Percentiles rank a stretch among this genome's conserved stretches.
Conservation (phyloP, 2,888 invertebrate genomes). For the Sphecodes monilicornis region DNA sequence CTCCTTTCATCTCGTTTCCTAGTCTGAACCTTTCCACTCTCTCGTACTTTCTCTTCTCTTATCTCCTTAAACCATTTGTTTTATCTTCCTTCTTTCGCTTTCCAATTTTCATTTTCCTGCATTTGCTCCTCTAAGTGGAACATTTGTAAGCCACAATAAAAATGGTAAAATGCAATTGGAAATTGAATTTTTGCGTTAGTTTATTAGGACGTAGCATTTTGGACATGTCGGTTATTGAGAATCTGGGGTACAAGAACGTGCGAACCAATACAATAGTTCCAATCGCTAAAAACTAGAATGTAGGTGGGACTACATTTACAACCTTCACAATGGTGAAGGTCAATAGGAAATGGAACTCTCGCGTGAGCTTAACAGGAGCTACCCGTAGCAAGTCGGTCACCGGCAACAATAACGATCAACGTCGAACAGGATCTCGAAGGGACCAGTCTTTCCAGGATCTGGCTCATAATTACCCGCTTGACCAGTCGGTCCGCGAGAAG, state of each 20-base stretch:
- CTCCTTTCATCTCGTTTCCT: too few relatives aligned
- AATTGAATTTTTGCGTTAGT: not conserved
- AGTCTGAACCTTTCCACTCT: too few relatives aligned
- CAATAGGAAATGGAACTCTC: not conserved
- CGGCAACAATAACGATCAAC: not conserved
- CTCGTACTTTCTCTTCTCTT: too few relatives aligned
- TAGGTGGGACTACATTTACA: not conserved
- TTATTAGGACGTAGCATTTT: too few relatives aligned
- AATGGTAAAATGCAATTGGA: too few relatives aligned
- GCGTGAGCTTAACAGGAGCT: not conserved
- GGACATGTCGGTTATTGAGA: not conserved
- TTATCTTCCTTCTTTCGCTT: too few relatives aligned
- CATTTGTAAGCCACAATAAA: too few relatives aligned
- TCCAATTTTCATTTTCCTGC: too few relatives aligned
- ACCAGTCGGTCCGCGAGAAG: constrained; percentile 43
- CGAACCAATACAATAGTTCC: too few relatives aligned
- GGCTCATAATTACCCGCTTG: constrained; percentile 32
- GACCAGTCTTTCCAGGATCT: constrained; percentile 7
- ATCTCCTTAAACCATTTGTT: too few relatives aligned
- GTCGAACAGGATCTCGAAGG: constrained; percentile 3
- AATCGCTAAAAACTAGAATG: not conserved
- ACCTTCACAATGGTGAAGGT: not conserved
- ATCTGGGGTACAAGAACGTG: not conserved
- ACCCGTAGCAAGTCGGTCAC: not conserved
- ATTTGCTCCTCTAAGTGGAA: too few relatives aligned